Base-by-base conservation (phyloP, 2,113 vertebrate genomes). In the Holacanthus passer region DNA sequence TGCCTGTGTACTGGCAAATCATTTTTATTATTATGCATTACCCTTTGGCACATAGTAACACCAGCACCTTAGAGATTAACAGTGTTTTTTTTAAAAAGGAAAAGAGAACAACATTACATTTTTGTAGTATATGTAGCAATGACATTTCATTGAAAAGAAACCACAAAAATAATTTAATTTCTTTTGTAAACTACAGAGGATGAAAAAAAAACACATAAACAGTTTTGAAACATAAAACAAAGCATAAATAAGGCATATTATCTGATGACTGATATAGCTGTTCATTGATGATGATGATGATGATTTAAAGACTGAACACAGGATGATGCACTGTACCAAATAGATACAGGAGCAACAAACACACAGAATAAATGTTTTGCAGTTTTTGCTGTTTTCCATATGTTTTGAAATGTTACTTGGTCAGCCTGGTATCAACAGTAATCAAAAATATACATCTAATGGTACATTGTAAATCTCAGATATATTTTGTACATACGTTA, bases 21-120 rank as follows among this genome's bases (percentile, higher is more conserved):
- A n/a, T 58, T 82, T 82, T 87, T 52, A 79, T 77, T 86, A 52
- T 50, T 32, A 72, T 55, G 58, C 43, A 66, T 82, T 41, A 70
- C 9, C 60, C 59, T 89, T 88, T 88, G 79, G 84, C 87, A 92
- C 87, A 83, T 35, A 55, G 53, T 67, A 47, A 84, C 70, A 84
- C 52, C 73, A 88, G 73, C 77, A 89, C 74, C 39, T 73, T 63
- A 55, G 20, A 79, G 43, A 83, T 37, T 7, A 69, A 63, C 48
- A 35, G 9, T 35, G 1, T 53, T 43, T 59, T 66, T 66, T 12
- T 9, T 6, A 8, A 58, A 53, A 58, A 20, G 19, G 13, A 45
- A 20, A 56, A 43, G 2, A 55, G 19, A 7, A 47, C 5, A 73
- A 19, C 32, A 37, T 1, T 52, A 37, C 9, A 66, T 66, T 55